These are phyloP conservation scores for Colletes gigas DNA, from an alignment of 1,140 invertebrate genomes.

Conservation along the genomic window DNA sequence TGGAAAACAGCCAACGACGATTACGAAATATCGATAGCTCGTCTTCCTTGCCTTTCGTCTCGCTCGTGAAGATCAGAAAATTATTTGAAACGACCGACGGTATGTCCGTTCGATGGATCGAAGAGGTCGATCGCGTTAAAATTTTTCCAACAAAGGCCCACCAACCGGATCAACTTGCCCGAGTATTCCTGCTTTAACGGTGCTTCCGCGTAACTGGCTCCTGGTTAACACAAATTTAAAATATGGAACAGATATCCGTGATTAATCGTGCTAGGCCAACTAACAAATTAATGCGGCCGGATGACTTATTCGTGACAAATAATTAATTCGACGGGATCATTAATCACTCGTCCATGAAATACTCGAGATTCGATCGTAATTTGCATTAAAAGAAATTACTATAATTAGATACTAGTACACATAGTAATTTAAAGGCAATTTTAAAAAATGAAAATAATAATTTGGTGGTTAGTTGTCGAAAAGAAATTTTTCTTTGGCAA, in stretches of 20 bases:
- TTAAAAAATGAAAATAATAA: background rate
- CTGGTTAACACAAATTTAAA: constrained; percentile 18
- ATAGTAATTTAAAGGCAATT: too few relatives aligned
- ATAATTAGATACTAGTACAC: too few relatives aligned
- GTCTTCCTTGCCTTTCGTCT: background rate
- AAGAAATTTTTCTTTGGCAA: too few relatives aligned
- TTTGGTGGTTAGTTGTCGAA: too few relatives aligned
- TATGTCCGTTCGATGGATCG: background rate
- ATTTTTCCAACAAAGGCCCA: background rate
- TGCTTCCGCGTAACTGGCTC: constrained; percentile 24
- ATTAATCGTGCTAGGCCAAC: constrained; percentile 12
- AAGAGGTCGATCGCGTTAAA: background rate
- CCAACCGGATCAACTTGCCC: background rate
- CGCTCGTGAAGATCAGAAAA: background rate
- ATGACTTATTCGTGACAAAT: constrained; percentile 17
- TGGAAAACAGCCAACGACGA: too few relatives aligned
- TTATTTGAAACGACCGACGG: background rate
- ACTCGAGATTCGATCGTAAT: background rate
- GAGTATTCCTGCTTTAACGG: constrained; percentile 25
- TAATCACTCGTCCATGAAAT: background rate
- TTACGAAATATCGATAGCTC: too few relatives aligned
- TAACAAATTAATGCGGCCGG: constrained; percentile 16
- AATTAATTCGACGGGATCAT: constrained; percentile 4
- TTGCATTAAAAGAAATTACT: too few relatives aligned
- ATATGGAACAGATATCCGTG: constrained; percentile 17